Base-by-base conservation (phyloP, 2,113 vertebrate genomes). In the Gallinago media region DNA sequence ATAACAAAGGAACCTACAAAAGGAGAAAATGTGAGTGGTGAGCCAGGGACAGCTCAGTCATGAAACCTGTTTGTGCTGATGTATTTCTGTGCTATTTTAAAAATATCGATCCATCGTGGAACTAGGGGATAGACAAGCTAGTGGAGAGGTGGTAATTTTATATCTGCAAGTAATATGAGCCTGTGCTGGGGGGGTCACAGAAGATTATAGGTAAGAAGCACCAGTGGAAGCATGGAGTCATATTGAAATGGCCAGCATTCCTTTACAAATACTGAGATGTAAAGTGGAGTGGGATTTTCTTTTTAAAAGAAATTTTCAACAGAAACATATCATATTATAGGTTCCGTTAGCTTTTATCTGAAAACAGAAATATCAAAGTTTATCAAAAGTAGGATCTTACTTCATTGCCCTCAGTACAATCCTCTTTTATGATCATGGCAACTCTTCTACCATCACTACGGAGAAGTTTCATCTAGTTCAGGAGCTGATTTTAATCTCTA, bases 401-500 rank as follows among this genome's bases (percentile, higher is more conserved):
- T 66, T 79, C 46, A n/a, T 76, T 67, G 63, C 32, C 34, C 26
- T 42, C 31, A n/a, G 15, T 63, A 77, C 34, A 86, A 63, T 93
- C 29, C 26, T 85, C n/a, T 86, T 75, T 20, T 93, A 74, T 78
- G 32, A 77, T 74, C 46, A 13, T 67, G 56, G 59, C 1, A 20
- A 55, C 31, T 70, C 26, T 83, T 90, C 49, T 83, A 29, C 55
- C 38, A 55, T 83, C 63, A 47, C 78, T 62, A 5, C 11, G 19
- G 71, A 85, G 49, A 74, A 93, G 47, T 86, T 85, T 90, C 34
- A 59, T 90, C 75, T 77, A 52, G 47, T 90, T 92, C 67, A 92
- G 72, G 25, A 80, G 65, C 47, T 74, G 93, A 88, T 92, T 94
- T 93, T 95, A 92, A 92, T 93, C 85, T 92, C 68, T 85, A 74